These are phyloP conservation scores for Papilio helenus DNA, from an alignment of 1,140 invertebrate genomes.

Conservation along the genomic window DNA sequence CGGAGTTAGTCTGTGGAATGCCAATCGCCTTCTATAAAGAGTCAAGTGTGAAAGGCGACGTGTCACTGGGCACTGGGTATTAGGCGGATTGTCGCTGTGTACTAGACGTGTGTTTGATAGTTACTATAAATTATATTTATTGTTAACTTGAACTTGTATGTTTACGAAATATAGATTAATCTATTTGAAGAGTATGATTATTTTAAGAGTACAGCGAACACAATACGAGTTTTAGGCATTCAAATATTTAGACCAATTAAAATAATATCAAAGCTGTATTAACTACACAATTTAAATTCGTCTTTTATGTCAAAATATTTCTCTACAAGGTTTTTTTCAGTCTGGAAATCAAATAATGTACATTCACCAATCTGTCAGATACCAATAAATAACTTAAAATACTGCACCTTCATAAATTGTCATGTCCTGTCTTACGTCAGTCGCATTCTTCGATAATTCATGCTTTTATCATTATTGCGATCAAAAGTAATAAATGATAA, in stretches of 20 bases:
- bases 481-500: slow-evolving; percentile 20
- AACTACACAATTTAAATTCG: not conserved
- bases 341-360: not conserved
- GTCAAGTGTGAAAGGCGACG: slow-evolving; percentile 63
- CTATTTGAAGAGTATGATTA: not conserved
- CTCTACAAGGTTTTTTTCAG: not conserved
- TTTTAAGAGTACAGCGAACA: not conserved
- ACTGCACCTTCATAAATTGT: slow-evolving; percentile 2
- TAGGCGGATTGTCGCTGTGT: slow-evolving; percentile 23
- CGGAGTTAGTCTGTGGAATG: slow-evolving; percentile 60
- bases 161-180: not conserved
- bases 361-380: slow-evolving; percentile 5
- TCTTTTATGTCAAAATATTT: not conserved
- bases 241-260: not conserved
- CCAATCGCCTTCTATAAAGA: slow-evolving; percentile 67
- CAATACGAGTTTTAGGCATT: too few relatives aligned
- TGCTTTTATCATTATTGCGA: slow-evolving; percentile 22
- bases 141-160: not conserved
- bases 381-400: slow-evolving; percentile 22
- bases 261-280: not conserved
- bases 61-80: slow-evolving; percentile 47
- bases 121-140: slow-evolving; percentile 11
- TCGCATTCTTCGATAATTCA: slow-evolving; percentile 20
- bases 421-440: slow-evolving; percentile 18
- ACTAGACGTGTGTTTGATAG: slow-evolving; percentile 26